A percentile compares a stretch with the other conserved stretches of the same genome.
These are phyloP conservation scores for Centropus unirufus DNA, from an alignment of 2,113 vertebrate species.

Conservation along the genomic window DNA sequence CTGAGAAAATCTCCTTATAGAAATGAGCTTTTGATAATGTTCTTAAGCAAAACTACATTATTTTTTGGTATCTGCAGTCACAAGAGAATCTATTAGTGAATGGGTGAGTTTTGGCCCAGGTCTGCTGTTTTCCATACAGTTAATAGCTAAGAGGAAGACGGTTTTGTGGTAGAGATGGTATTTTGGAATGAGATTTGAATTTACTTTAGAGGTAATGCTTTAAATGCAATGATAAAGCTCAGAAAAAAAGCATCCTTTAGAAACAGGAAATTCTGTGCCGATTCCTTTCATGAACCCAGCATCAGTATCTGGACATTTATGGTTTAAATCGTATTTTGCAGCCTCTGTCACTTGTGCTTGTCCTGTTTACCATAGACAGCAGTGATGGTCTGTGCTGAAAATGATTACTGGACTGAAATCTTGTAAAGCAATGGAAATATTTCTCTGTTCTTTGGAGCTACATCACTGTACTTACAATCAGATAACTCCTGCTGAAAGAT, in stretches of 20 bases:
- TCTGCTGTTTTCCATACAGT: neutral
- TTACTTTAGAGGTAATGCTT: neutral
- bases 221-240: neutral
- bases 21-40: neutral
- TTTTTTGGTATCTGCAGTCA: neutral
- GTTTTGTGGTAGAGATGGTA: neutral
- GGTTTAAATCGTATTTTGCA: slow-evolving; percentile 9
- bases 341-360: neutral
- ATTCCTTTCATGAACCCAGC: neutral
- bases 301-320: neutral
- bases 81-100: neutral
- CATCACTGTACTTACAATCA: neutral
- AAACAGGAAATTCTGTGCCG: neutral
- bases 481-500: neutral
- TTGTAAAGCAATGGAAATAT: neutral
- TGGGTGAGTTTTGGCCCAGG: neutral
- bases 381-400: neutral
- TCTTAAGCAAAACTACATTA: neutral
- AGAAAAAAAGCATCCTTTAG: neutral
- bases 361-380: neutral
- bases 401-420: neutral
- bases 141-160: neutral
- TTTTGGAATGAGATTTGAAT: neutral
- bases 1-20: neutral
- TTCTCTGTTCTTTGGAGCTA: neutral